Evolutionary conservation across 1,140 invertebrate genomes (phyloP).

Genomic region (Choristoneura fumiferana): DNA sequence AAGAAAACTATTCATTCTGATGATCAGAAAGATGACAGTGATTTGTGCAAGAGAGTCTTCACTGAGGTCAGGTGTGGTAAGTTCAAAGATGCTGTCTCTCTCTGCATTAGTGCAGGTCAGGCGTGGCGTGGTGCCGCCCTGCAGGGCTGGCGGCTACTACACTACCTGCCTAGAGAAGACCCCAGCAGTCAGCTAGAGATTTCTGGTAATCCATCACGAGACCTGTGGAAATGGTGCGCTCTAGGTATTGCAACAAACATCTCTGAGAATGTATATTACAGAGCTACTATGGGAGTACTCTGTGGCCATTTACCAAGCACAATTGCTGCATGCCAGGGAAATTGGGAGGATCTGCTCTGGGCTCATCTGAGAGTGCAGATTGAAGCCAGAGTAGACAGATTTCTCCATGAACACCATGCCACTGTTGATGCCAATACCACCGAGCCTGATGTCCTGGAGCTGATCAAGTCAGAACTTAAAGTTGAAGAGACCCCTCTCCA

Average conservation of each 20-base stretch:
- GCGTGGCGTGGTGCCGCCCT: slow-evolving; percentile 93
- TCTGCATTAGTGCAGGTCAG: slow-evolving; percentile 92
- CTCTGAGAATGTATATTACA: slow-evolving; percentile 80
- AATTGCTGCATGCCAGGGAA: slow-evolving; percentile 83
- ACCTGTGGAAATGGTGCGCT: slow-evolving; percentile 94
- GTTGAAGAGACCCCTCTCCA: slow-evolving; percentile 80
- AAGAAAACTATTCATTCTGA: slow-evolving; percentile 90
- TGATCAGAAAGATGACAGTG: slow-evolving; percentile 92
- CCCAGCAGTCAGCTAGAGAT: slow-evolving; percentile 79
- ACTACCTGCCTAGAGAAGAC: slow-evolving; percentile 64
- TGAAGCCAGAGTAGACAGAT: slow-evolving; percentile 90
- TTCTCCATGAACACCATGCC: slow-evolving; percentile 79
- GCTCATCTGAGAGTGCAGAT: slow-evolving; percentile 90
- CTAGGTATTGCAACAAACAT: slow-evolving; percentile 83
- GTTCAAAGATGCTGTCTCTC: slow-evolving; percentile 89
- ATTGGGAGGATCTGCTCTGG: slow-evolving; percentile 96
- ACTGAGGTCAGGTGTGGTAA: slow-evolving; percentile 91
- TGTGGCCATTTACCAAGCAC: slow-evolving; percentile 91
- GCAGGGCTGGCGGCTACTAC: slow-evolving; percentile 90
- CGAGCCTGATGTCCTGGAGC: slow-evolving; percentile 83
- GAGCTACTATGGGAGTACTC: slow-evolving; percentile 86
- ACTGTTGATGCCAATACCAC: slow-evolving; percentile 76
- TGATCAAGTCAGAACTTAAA: slow-evolving; percentile 87
- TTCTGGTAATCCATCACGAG: slow-evolving; percentile 91
- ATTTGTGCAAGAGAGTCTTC: slow-evolving; percentile 85